phyloP scores from a whole-genome alignment of 2,797 vertebrate genomes.

The Paratrypauchen microcephalus region DNA sequence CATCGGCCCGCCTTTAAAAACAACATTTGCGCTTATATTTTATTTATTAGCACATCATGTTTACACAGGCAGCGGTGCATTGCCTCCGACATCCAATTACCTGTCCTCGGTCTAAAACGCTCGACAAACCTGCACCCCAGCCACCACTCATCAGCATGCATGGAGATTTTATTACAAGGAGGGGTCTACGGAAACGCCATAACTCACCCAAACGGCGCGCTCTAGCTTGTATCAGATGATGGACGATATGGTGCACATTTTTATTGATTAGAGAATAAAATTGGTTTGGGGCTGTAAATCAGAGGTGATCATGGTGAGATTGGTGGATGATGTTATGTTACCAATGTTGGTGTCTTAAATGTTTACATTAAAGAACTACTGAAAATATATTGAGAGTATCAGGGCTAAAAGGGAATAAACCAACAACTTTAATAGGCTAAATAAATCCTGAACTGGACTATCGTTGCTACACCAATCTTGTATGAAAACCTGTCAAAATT shows the following conservation, averaged over 20 bases:
- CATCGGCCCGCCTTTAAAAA: constrained; percentile 6
- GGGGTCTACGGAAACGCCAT: constrained; percentile 21
- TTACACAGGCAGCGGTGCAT: constrained; percentile 10
- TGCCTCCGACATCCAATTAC: constrained; percentile 28
- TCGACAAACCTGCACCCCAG: not conserved
- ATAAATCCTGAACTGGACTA: not conserved
- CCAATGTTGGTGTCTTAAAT: not conserved
- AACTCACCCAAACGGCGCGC: constrained; percentile 25
- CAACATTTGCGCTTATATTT: constrained; percentile 13
- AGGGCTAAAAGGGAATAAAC: not conserved
- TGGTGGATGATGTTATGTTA: not conserved
- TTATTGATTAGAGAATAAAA: constrained; percentile 28
- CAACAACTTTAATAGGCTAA: not conserved
- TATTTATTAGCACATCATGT: constrained; percentile 25
- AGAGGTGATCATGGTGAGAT: constrained; percentile 19
- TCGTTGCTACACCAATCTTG: not conserved
- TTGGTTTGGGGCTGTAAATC: constrained; percentile 27
- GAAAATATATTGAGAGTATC: not conserved
- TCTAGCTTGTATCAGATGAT: constrained; percentile 13
- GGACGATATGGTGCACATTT: constrained; percentile 7
- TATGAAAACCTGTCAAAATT: too few relatives aligned
- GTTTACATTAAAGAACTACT: not conserved
- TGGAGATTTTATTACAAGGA: constrained; percentile 21
- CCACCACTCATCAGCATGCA: constrained; percentile 35
- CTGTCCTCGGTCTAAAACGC: constrained; percentile 6